These are phyloP conservation scores for Pimpla rufipes DNA, from an alignment of 2,888 invertebrate species.

Conservation along the genomic window DNA sequence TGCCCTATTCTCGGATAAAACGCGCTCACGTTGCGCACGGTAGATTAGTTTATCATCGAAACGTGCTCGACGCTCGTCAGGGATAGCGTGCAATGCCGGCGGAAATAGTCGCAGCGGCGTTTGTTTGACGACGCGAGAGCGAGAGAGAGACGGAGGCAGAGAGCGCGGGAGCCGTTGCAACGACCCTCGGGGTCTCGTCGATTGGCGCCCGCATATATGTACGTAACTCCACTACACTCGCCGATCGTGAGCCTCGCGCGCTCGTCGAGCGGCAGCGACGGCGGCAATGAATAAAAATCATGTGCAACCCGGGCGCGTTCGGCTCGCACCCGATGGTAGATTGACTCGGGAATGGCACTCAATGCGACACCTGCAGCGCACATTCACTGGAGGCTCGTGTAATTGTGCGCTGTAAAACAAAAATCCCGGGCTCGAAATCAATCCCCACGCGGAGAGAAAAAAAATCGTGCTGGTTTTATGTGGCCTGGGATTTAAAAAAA, in stretches of 20 bases:
- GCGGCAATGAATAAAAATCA: constrained; percentile 34
- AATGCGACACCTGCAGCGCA: constrained; percentile 25
- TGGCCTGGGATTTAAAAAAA: no score
- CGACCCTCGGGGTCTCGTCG: neutral
- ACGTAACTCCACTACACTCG: neutral
- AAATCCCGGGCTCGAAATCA: neutral
- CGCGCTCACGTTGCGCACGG: constrained; percentile 4
- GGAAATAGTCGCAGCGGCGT: constrained; percentile 44
- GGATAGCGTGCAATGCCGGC: neutral
- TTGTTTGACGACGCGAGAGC: constrained; percentile 41
- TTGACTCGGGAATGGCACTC: constrained; percentile 4
- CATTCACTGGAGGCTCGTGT: neutral
- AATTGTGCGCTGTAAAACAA: neutral
- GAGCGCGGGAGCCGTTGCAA: constrained; percentile 18
- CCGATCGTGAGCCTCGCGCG: neutral
- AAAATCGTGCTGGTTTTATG: no score
- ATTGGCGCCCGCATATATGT: constrained; percentile 24
- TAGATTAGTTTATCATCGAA: constrained; percentile 72
- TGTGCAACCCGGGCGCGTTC: constrained; percentile 12
- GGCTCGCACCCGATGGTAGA: constrained; percentile 39
- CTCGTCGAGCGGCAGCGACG: neutral
- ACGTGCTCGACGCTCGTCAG: constrained; percentile 21
- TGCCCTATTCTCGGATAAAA: constrained; percentile 1
- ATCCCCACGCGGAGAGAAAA: neutral
- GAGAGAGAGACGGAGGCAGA: neutral